A percentile compares a stretch with the other conserved stretches of the same genome.
Evolutionary conservation across 2,797 vertebrate genomes (phyloP).

Genomic region (Microcaecilia unicolor): DNA sequence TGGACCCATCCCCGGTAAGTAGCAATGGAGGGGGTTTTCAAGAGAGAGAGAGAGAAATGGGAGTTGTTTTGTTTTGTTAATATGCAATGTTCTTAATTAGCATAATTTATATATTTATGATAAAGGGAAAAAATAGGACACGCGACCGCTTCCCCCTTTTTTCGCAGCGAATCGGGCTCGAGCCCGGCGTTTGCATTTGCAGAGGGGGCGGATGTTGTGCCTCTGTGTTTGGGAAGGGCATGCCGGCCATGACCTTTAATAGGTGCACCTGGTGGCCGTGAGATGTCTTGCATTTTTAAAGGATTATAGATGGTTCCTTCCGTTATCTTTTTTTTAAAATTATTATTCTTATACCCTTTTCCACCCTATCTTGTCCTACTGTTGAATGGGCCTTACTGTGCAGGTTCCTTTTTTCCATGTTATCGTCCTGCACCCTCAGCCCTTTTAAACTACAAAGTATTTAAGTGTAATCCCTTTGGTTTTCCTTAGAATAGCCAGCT

Average conservation of each 20-base stretch:
- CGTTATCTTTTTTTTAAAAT: too few species aligned
- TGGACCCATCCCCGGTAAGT: conserved; percentile 49
- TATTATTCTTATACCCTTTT: too few species aligned
- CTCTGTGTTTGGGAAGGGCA: neutral
- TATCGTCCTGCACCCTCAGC: too few species aligned
- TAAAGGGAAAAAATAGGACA: conserved; percentile 59
- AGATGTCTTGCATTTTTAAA: too few species aligned
- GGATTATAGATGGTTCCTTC: too few species aligned
- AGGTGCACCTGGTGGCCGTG: neutral
- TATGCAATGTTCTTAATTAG: conserved; percentile 97
- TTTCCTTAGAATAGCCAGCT: too few species aligned
- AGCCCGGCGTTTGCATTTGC: neutral
- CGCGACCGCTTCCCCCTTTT: conserved; percentile 7
- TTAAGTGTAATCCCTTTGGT: too few species aligned
- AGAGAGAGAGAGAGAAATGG: conserved; percentile 57
- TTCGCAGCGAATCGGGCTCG: neutral
- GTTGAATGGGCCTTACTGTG: too few species aligned
- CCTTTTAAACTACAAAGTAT: too few species aligned
- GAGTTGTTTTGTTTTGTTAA: conserved; percentile 72
- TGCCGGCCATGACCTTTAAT: too few species aligned
- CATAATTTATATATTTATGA: conserved; percentile 99
- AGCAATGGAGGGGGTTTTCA: conserved; percentile 7
- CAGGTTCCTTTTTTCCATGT: too few species aligned
- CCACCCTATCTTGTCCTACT: too few species aligned
- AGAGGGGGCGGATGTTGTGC: neutral